Conservation (phyloP, 2,113 vertebrate species). For the Labeo catla region DNA sequence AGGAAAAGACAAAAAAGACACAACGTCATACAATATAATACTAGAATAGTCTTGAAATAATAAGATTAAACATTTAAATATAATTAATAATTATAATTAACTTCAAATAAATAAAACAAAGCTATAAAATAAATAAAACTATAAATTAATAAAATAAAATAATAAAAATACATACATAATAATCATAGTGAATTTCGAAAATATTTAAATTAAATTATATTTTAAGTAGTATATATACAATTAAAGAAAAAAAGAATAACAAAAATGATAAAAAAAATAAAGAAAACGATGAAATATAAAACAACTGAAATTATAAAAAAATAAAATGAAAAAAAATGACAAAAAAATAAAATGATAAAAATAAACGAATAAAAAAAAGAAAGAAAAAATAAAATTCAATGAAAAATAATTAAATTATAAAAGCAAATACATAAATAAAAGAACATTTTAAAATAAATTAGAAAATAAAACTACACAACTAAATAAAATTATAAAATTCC, state of each 20-base stretch:
- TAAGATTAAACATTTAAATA: background rate
- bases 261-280: too few relatives aligned
- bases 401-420: background rate
- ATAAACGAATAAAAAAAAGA: too few relatives aligned
- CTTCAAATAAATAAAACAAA: background rate
- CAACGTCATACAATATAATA: background rate
- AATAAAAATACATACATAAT: background rate
- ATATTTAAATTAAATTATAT: too few relatives aligned
- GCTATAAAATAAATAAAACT: background rate
- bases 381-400: too few relatives aligned
- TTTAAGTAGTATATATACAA: too few relatives aligned
- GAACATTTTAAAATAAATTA: background rate
- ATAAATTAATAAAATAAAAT: background rate
- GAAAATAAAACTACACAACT: background rate
- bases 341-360: background rate
- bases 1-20: conserved; percentile 41
- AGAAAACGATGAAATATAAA: too few relatives aligned
- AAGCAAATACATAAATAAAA: background rate
- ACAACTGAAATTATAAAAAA: background rate
- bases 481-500: too few relatives aligned
- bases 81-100: background rate
- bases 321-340: background rate
- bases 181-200: too few relatives aligned
- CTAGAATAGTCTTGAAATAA: background rate
- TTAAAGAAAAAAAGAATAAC: too few relatives aligned